Evolutionary conservation across 2,888 invertebrate genomes (phyloP), one percentile per base, ranked within the genome.

Genomic region (Eumerus sabulonum): DNA sequence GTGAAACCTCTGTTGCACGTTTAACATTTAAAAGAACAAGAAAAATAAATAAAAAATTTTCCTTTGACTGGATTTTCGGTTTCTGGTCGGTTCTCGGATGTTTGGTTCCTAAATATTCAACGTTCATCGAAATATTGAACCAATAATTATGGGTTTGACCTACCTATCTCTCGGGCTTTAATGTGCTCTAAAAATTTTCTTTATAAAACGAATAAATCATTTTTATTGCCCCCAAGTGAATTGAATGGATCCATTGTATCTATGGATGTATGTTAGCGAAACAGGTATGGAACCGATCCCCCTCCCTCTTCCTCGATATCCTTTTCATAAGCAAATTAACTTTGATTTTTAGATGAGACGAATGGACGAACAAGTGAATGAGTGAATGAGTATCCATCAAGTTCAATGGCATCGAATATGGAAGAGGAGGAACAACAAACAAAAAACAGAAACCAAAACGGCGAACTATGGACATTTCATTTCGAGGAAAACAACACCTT

Each of bases 171-270:
- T 79, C 51, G 79, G 79, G 79, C 79, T 48, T 70, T 64, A 74
- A 64, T 70, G 64, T 79, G 74, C 68, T 79, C 79, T 64, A 79
- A 68, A 79, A 79, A 79, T 59, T 59, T 74, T 74, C 74, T n/a
- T 79, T 68, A 79, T 79, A 79, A 68, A 74, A 70, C 79, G 79
- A 74, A 79, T 79, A 79, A 79, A 79, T 79, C 79, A 79, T 79
- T 70, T 79, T 79, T 79, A 79, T 79, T 73, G 79, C 79, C 79
- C n/a, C 42, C 54, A 50, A 79, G 79, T 70, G 60, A 35, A 68
- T 60, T 62, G 56, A 36, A 36, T 60, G 50, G 19, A 48, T 48
- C 53, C 57, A 11, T n/a, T 51, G 45, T 38, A n/a, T 44, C 40
- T 40, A 9, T n/a, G 3, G 11, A 35, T 53, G 44, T 68, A 62